Base-by-base conservation (phyloP, 2,888 invertebrate species). In the Tenthredo scrophulariae region DNA sequence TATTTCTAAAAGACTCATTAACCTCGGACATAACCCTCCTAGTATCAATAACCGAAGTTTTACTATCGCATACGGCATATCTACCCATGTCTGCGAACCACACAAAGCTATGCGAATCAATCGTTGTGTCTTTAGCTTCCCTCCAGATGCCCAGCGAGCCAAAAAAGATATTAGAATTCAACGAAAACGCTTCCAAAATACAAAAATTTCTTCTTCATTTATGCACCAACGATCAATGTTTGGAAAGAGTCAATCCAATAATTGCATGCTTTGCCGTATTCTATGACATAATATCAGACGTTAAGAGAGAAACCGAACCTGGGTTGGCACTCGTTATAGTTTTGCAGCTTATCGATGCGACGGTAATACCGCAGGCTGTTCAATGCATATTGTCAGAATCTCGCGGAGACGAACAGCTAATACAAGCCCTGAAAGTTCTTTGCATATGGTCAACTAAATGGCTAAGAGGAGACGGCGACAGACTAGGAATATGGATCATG, bases 381-480 rank as follows among this genome's bases (percentile, higher is more conserved):
- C 92, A 94, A 92, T 93, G 94, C 92, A 92, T 94, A 89, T 85
- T 94, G 87, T 93, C 93, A 15, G 93, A 92, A 1, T 93, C 94
- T 13, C 87, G 87, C 4, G 92, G 91, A 0, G 95, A 95, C 15
- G 94, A 94, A 0, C 95, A 95, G 54, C 94, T 97, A 10, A 94
- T 95, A 26, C 95, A 95, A 79, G 96, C 96, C 0, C 93, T 97
- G 2, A 94, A 94, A 29, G 95, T 96, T 75, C 93, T 97, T 0
- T 97, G 96, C 89, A 93, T 93, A n/a, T 97, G 97, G 97, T 92
- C 96, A 84, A 94, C 94, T 0, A 94, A 94, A 84, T 96, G 96
- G 94, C 95, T 95, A 37, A 95, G 95, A 86, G 95, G 96, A 0
- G 95, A 95, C 2, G 95, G 96, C 0, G 95, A 95, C 2, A 95